Percentiles rank a stretch among this genome's conserved stretches.
Conservation (phyloP, 2,797 vertebrate genomes). For the Falco concolor region DNA sequence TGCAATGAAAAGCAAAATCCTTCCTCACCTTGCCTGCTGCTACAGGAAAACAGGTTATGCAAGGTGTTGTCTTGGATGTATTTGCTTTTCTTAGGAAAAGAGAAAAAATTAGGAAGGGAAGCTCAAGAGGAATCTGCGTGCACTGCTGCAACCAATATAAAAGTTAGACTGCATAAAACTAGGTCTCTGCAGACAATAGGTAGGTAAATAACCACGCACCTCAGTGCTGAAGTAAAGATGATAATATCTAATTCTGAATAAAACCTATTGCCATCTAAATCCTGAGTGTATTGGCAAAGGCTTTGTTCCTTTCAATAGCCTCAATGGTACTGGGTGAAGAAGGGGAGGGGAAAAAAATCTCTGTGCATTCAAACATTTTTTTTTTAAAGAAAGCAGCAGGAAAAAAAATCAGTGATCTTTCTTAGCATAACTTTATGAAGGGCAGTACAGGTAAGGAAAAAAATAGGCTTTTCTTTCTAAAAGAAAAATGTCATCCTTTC, state of each 20-base stretch:
- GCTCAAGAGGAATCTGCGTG: not conserved
- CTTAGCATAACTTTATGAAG: not conserved
- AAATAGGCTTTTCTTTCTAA: not conserved
- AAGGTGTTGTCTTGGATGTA: not conserved
- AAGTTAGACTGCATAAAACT: not conserved
- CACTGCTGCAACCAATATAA: not conserved
- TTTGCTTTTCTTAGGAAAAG: not conserved
- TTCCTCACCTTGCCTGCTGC: not conserved
- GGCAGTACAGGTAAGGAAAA: not conserved
- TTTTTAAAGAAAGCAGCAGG: not conserved
- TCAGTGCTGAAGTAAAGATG: not conserved
- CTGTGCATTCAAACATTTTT: not conserved
- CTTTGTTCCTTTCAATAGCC: not conserved
- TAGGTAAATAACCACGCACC: not conserved
- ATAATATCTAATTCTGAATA: not conserved
- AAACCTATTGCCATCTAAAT: not conserved
- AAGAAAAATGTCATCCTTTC: not conserved
- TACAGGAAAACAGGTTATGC: not conserved
- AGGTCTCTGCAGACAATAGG: not conserved
- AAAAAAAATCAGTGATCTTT: not conserved
- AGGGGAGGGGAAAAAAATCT: accelerated
- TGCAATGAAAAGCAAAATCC: not conserved
- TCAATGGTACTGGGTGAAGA: not conserved
- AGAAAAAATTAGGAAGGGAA: not conserved
- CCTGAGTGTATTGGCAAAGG: not conserved